Conservation (phyloP, 2,113 vertebrate species). For the Scatophagus argus region DNA sequence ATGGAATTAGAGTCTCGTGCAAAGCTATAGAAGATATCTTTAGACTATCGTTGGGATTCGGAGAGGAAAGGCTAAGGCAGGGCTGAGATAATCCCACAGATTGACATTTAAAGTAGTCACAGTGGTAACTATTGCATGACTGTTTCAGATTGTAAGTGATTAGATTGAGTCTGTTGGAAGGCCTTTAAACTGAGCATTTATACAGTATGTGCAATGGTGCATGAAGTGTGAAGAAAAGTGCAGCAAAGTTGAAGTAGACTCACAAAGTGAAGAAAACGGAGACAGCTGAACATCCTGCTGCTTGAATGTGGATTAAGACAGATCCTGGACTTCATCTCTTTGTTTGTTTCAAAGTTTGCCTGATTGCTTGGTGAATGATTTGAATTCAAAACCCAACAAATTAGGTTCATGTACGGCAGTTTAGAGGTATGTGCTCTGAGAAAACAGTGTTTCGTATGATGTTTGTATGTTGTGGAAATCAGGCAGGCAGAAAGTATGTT, state of each 20-base stretch:
- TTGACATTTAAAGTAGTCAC: conserved; percentile 62
- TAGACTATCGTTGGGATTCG: conserved; percentile 60
- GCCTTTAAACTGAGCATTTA: conserved; percentile 16
- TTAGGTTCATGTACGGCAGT: too few species aligned
- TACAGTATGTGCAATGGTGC: background rate
- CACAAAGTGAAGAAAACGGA: background rate
- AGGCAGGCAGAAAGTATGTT: background rate
- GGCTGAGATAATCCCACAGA: conserved; percentile 73
- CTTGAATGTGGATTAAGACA: conserved; percentile 32
- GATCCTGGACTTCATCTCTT: conserved; percentile 11
- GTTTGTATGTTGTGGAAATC: conserved; percentile 11
- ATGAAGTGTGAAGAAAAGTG: background rate
- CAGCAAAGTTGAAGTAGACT: background rate
- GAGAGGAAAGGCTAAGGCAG: conserved; percentile 60
- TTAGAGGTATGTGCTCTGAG: background rate
- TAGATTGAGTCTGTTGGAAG: conserved; percentile 17
- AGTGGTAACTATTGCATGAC: conserved; percentile 25
- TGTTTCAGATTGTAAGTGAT: conserved; percentile 28
- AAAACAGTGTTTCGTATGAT: background rate
- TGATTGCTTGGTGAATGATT: background rate
- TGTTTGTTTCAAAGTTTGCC: background rate
- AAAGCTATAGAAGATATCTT: conserved; percentile 63
- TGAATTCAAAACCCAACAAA: background rate
- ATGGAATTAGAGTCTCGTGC: conserved; percentile 67
- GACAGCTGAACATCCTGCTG: conserved; percentile 27